Evolutionary conservation across 2,888 invertebrate species (phyloP).

Genomic region (Malthinus seriepunctatus): DNA sequence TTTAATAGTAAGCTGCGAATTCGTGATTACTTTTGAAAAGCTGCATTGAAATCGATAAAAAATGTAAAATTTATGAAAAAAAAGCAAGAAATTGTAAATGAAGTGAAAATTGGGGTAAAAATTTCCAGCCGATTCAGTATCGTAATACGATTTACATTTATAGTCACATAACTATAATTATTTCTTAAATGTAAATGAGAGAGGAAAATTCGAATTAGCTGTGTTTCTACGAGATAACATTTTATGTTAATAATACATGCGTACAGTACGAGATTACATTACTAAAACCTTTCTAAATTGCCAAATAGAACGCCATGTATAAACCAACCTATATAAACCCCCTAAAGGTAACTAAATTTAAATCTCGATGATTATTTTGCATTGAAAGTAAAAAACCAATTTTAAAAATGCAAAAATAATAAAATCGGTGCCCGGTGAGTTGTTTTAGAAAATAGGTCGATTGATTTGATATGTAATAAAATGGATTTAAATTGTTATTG

Average conservation of each 20-base stretch:
- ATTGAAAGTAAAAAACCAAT: constrained; percentile 1
- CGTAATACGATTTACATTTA: no score
- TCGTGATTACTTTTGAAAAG: no score
- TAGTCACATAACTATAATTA: no score
- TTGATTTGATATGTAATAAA: not conserved
- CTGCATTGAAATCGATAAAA: no score
- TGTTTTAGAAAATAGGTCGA: not conserved
- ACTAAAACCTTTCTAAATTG: not conserved
- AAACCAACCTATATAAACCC: not conserved
- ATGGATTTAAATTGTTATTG: no score
- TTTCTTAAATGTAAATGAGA: no score
- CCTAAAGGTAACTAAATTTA: not conserved
- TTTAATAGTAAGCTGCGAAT: no score
- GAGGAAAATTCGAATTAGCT: no score
- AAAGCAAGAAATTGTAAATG: no score
- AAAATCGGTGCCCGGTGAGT: not conserved
- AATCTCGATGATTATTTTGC: not conserved
- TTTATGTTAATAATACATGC: not conserved
- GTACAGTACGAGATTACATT: not conserved
- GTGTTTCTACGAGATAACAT: not conserved
- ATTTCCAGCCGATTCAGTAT: no score
- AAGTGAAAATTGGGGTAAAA: no score
- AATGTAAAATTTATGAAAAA: no score
- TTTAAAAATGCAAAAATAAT: not conserved
- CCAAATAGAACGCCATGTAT: not conserved